Evolutionary conservation across 2,113 vertebrate genomes (phyloP), one percentile per base, ranked within the genome.

Genomic region (Amblyopsis rosae): DNA sequence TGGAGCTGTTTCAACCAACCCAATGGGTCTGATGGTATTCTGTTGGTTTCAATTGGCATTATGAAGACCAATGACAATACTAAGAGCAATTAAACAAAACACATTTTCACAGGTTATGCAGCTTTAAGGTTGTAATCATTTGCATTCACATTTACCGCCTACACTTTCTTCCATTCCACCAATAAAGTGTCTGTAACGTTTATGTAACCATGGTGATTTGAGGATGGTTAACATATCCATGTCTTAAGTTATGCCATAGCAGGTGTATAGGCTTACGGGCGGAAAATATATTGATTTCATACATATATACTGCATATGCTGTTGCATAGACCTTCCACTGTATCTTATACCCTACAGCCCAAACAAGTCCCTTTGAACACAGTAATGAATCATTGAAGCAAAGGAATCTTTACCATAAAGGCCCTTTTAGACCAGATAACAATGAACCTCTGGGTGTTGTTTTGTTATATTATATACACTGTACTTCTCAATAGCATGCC

Each of bases 361-460:
- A 26, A 26, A 26, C 26, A 26, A 26, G 19, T 26, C 26, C 26
- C 26, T 26, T 26, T 26, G 26, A 26, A 26, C 26, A 26, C 26
- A 82, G 86, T 81, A 48, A 81, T 88, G 76, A 51, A 87, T 83
- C 51, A 45, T 70, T 69, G 33, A 47, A 79, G 70, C 72, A 58
- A 67, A 49, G 33, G 59, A 55, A 63, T 62, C 26, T 62, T 69
- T 48, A 61, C 54, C 67, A 47, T 10, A 62, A 35, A 50, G 70
- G 48, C 54, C 57, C 35, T 62, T 67, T 63, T 63, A 67, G 58
- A 64, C 72, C 60, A 75, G 11, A 79, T 65, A 76, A 61, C 67
- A 74, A 4, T 46, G 49, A 55, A 0, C 15, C 13, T 54, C 49
- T 74, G 57, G 53, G 17, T 17, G 61, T 56, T 17, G 61, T 56